A percentile compares a stretch with the other conserved stretches of the same genome.
Conservation (phyloP, 2,797 vertebrate genomes). For the Eurystomus glaucurus region DNA sequence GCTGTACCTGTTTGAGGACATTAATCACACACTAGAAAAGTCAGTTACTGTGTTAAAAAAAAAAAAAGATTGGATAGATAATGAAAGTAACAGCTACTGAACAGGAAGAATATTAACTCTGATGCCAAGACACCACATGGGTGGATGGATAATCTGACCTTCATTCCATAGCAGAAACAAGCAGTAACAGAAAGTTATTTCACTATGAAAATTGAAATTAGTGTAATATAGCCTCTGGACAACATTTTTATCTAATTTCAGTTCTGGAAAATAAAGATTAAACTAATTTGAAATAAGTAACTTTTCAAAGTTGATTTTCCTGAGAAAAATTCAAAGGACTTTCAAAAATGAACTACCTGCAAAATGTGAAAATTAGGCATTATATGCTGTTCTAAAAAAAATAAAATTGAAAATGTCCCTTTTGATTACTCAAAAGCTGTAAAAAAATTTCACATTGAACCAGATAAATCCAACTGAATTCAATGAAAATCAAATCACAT, state of each 20-base stretch:
- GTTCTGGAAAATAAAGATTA: constrained; percentile 16
- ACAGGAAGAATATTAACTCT: background rate
- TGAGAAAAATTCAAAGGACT: background rate
- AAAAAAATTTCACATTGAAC: background rate
- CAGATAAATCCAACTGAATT: background rate
- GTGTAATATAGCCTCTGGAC: background rate
- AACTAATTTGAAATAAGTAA: background rate
- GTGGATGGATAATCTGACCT: background rate
- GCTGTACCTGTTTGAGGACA: constrained; percentile 12
- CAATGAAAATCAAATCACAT: background rate
- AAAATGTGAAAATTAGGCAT: background rate
- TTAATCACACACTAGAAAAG: constrained; percentile 52
- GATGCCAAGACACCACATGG: background rate
- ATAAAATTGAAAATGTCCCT: background rate
- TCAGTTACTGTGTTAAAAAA: constrained; percentile 6
- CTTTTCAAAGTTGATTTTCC: constrained; percentile 6
- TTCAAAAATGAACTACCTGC: background rate
- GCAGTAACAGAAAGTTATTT: background rate
- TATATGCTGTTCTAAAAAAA: background rate
- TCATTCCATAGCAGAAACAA: background rate
- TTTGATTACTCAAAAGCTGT: background rate
- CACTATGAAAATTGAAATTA: background rate
- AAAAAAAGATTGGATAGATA: background rate
- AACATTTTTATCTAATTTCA: background rate
- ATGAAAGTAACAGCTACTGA: background rate